Evolutionary conservation across 2,113 vertebrate species (phyloP), one percentile per base, ranked within the genome.

Genomic region (Riparia riparia): DNA sequence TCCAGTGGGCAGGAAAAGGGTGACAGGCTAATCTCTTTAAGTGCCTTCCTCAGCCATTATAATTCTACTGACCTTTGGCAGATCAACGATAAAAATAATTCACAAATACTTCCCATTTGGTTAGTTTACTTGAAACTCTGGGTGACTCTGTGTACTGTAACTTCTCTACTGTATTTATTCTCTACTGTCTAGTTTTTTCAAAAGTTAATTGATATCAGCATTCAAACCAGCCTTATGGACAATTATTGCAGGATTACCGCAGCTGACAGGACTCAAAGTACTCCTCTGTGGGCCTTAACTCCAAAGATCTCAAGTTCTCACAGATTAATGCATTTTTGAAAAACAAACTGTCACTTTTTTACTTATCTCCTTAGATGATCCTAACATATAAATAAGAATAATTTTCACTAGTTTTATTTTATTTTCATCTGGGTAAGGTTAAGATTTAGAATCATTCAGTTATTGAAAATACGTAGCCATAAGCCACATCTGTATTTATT

Each of bases 171-270:
- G 17, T 70, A 68, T 90, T 93, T 2, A 73, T 86, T 74, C 68
- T 31, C 20, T 84, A 41, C 57, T 32, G 17, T 53, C 63, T 29
- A 87, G 28, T 25, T 86, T 92, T 94, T 94, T 60, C 50, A 73
- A 82, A 95, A 84, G 25, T 77, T 95, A 93, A 68, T 85, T 86
- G 32, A 57, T 20, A 84, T 82, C 78, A 77, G 18, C 44, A 22
- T 93, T 90, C 80, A 80, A 86, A 74, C 10, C 24, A 92, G n/a
- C 7, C 60, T 78, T 56, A 57, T 15, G 31, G 79, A 90, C 56
- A 90, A 53, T 76, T 95, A 61, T 44, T 78, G 17, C 25, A 70
- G 22, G 41, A 57, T 44, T 92, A 60, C 50, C 41, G 73, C 58
- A 82, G 47, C 44, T 89, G 34, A 93, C 22, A 66, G 37, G 80